These are phyloP conservation scores for Calonectris borealis DNA, from an alignment of 2,113 vertebrate species.

Conservation along the genomic window DNA sequence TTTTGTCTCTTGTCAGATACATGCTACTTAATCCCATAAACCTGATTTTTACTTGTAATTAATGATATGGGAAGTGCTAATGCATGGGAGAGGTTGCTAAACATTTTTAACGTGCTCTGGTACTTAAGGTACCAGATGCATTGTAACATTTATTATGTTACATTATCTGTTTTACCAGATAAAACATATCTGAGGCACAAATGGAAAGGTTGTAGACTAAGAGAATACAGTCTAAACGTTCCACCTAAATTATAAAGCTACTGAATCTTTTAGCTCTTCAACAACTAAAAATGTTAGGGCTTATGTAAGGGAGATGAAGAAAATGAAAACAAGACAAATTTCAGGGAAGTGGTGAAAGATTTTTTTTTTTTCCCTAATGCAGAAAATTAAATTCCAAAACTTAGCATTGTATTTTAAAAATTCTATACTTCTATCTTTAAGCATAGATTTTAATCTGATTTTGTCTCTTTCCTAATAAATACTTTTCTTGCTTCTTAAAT, in stretches of 20 bases:
- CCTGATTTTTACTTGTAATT: background rate
- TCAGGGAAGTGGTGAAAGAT: background rate
- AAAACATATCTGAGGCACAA: background rate
- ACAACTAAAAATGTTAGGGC: background rate
- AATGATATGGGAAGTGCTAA: background rate
- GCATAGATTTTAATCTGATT: background rate
- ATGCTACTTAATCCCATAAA: background rate
- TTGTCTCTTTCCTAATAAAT: background rate
- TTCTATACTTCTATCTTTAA: background rate
- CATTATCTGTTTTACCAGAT: background rate
- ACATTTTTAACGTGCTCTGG: background rate
- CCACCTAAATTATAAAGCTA: background rate
- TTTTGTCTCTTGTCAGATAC: background rate
- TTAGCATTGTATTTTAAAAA: background rate
- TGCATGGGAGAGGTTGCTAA: background rate
- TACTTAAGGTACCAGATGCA: background rate
- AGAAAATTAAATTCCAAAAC: background rate
- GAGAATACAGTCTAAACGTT: background rate
- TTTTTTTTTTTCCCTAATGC: background rate
- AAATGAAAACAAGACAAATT: background rate
- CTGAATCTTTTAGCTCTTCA: background rate
- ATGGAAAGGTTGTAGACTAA: background rate
- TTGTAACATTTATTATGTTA: too few species aligned
- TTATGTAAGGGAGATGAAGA: background rate
- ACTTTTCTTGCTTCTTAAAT: background rate